Evolutionary conservation across 2,113 vertebrate species (phyloP).

Genomic region (Propithecus coquereli): DNA sequence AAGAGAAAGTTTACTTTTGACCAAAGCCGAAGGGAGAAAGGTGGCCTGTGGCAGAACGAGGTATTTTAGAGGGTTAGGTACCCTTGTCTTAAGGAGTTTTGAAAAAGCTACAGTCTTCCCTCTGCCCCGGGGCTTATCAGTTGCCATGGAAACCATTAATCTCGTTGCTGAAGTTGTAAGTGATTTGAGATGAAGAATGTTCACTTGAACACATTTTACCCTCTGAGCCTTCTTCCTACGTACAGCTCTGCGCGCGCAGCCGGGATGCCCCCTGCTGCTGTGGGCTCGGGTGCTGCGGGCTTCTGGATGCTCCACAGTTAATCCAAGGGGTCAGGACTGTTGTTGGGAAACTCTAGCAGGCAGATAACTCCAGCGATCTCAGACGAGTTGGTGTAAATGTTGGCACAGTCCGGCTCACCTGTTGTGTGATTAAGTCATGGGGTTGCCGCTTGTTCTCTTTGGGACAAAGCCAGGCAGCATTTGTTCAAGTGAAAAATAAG

Average conservation of each 20-base stretch:
- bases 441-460: slow-evolving; percentile 58
- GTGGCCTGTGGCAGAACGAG: neutral
- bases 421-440: slow-evolving; percentile 64
- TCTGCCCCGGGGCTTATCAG: neutral
- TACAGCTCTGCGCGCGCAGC: neutral
- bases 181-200: slow-evolving; percentile 37
- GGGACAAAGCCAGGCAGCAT: slow-evolving; percentile 61
- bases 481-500: slow-evolving; percentile 55
- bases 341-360: neutral
- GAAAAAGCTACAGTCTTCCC: neutral
- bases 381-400: neutral
- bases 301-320: neutral
- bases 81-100: neutral
- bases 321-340: neutral
- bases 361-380: neutral
- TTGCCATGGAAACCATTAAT: slow-evolving; percentile 35
- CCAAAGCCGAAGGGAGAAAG: neutral
- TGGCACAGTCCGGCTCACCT: slow-evolving; percentile 62
- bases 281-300: neutral
- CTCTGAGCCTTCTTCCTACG: neutral
- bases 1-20: neutral
- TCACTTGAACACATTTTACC: neutral
- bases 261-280: neutral
- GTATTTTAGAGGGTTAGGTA: neutral
- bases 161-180: slow-evolving; percentile 10